Conservation (phyloP, 2,888 invertebrate species). For the Lottia gigantea region DNA sequence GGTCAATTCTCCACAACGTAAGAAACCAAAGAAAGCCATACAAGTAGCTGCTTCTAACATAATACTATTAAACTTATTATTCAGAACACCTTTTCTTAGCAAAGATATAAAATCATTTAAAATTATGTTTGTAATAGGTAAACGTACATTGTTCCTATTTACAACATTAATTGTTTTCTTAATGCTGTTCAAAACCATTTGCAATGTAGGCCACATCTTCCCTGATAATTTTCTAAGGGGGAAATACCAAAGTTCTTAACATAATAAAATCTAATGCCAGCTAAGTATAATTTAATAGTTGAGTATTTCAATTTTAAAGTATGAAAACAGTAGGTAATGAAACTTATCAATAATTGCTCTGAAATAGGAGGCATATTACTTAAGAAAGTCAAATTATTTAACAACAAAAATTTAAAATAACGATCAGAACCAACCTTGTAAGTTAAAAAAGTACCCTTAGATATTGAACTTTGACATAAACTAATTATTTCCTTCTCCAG, state of each 20-base stretch:
- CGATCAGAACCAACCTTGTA: too few species aligned
- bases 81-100: not conserved
- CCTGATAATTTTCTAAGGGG: not conserved
- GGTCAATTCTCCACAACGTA: constrained; percentile 20
- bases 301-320: constrained; percentile 7
- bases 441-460: too few species aligned
- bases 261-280: constrained; percentile 16
- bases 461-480: too few species aligned
- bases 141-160: not conserved
- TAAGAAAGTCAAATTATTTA: too few species aligned
- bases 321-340: constrained; percentile 14
- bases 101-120: not conserved
- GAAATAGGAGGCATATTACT: too few species aligned
- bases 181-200: not conserved
- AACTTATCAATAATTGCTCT: not conserved
- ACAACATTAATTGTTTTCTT: not conserved
- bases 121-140: not conserved
- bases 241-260: not conserved
- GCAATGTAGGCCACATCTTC: not conserved
- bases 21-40: constrained; percentile 20
- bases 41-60: not conserved
- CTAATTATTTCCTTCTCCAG: too few species aligned
- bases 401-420: too few species aligned
- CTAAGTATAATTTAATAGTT: constrained; percentile 18
- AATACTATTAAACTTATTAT: not conserved